phyloP scores from a whole-genome alignment of 1,140 invertebrate genomes.

The Yoshiicerus persimilis region DNA sequence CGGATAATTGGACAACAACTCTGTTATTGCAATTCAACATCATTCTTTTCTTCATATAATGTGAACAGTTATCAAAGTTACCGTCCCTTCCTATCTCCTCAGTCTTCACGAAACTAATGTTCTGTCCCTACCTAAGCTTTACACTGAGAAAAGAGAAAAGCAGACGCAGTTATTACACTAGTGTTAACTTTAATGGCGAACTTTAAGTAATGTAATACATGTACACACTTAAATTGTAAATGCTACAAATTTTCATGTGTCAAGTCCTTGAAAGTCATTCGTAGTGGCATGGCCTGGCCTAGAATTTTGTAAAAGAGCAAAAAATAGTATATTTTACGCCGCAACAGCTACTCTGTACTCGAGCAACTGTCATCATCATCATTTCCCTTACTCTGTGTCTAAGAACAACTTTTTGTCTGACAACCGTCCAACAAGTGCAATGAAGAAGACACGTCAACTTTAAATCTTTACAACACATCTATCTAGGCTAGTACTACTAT shows the following conservation, averaged over 20 bases:
- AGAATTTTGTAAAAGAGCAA: constrained; percentile 2
- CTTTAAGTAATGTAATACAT: background rate
- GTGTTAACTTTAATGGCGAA: background rate
- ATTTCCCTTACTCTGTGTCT: background rate
- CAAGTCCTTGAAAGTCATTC: background rate
- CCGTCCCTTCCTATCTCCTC: background rate
- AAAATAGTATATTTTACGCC: background rate
- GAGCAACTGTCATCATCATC: constrained; percentile 7
- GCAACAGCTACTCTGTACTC: background rate
- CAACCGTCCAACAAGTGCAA: background rate
- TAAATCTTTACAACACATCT: background rate
- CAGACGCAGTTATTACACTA: background rate
- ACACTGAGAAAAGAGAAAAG: background rate
- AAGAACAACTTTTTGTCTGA: background rate
- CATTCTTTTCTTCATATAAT: background rate
- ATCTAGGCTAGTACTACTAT: background rate
- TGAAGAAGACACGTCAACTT: background rate
- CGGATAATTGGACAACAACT: constrained; percentile 5
- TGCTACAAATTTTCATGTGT: constrained; percentile 13
- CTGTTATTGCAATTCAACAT: background rate
- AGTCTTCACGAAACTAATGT: background rate
- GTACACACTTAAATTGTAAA: background rate
- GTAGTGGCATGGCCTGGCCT: background rate
- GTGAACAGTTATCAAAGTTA: background rate
- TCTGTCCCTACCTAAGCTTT: background rate